Conservation (phyloP, 2,888 invertebrate genomes). For the Hermaeophaga mercurialis region DNA sequence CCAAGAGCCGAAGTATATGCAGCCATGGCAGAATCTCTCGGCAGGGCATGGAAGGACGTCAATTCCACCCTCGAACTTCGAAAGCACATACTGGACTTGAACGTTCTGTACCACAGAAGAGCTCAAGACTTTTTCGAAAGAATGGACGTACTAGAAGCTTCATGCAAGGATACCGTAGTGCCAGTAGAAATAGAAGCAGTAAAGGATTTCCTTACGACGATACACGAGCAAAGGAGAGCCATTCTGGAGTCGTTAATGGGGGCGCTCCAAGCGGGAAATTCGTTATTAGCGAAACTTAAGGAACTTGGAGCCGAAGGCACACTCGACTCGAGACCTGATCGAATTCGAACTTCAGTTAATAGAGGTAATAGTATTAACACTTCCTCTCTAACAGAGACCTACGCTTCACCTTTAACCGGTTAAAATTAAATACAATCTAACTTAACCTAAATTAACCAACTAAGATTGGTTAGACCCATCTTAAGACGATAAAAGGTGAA, state of each 20-base stretch:
- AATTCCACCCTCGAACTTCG: slow-evolving; percentile 77
- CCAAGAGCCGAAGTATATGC: slow-evolving; percentile 80
- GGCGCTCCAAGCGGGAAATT: slow-evolving; percentile 81
- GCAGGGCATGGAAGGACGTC: slow-evolving; percentile 81
- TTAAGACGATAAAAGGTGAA: too few relatives aligned
- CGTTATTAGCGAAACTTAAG: slow-evolving; percentile 73
- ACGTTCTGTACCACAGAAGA: slow-evolving; percentile 77
- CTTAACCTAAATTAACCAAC: too few relatives aligned
- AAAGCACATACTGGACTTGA: slow-evolving; percentile 76
- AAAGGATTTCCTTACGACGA: slow-evolving; percentile 69
- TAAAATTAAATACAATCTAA: too few relatives aligned
- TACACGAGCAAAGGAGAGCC: slow-evolving; percentile 72
- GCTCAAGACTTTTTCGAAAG: slow-evolving; percentile 71
- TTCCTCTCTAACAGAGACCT: too few relatives aligned
- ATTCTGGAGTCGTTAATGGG: slow-evolving; percentile 79
- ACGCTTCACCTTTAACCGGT: too few relatives aligned
- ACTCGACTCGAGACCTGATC: slow-evolving; percentile 74
- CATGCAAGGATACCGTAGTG: slow-evolving; percentile 69
- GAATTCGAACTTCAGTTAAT: slow-evolving; percentile 57
- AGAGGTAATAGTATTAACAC: slow-evolving; percentile 58
- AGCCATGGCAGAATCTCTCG: slow-evolving; percentile 84
- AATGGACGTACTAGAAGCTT: slow-evolving; percentile 71
- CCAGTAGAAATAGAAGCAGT: slow-evolving; percentile 76
- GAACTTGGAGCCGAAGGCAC: slow-evolving; percentile 76
- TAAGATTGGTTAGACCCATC: too few relatives aligned